A percentile compares a stretch with the other conserved stretches of the same genome.
phyloP scores from a whole-genome alignment of 2,888 invertebrate genomes.

The Scotopteryx bipunctaria region DNA sequence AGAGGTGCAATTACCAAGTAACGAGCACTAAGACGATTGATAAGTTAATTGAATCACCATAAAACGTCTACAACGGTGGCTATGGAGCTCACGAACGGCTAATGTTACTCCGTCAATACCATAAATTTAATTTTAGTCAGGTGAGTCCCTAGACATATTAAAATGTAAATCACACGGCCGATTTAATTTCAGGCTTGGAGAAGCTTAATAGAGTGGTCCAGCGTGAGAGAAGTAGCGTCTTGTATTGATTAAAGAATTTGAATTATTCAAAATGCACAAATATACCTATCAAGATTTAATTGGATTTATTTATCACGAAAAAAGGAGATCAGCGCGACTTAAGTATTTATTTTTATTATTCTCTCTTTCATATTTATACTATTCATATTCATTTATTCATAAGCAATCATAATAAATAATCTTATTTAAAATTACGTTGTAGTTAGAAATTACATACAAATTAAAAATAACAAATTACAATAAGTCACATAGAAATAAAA shows the following conservation, averaged over 20 bases:
- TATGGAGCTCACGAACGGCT: conserved; percentile 50
- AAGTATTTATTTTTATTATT: no score
- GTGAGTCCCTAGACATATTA: conserved; percentile 78
- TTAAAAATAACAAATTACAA: no score
- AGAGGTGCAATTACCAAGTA: conserved; percentile 9
- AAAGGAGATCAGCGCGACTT: no score
- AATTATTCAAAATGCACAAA: background rate
- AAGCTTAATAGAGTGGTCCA: conserved; percentile 56
- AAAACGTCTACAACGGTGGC: conserved; percentile 41
- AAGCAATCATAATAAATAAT: no score
- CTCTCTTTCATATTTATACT: no score
- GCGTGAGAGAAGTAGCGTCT: conserved; percentile 42
- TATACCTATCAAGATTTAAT: background rate
- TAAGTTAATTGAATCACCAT: conserved; percentile 61
- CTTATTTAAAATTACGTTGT: no score
- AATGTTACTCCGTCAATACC: conserved; percentile 67
- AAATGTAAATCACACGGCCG: conserved; percentile 80
- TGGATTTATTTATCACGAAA: no score
- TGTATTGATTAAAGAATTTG: background rate
- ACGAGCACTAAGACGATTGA: conserved; percentile 28
- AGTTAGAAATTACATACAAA: no score
- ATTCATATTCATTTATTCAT: no score
- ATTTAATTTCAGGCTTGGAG: conserved; percentile 80
- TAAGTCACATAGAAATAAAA: no score
- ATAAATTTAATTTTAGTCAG: conserved; percentile 77